phyloP scores from a whole-genome alignment of 1,140 invertebrate genomes.

The Lepidurus apus region DNA sequence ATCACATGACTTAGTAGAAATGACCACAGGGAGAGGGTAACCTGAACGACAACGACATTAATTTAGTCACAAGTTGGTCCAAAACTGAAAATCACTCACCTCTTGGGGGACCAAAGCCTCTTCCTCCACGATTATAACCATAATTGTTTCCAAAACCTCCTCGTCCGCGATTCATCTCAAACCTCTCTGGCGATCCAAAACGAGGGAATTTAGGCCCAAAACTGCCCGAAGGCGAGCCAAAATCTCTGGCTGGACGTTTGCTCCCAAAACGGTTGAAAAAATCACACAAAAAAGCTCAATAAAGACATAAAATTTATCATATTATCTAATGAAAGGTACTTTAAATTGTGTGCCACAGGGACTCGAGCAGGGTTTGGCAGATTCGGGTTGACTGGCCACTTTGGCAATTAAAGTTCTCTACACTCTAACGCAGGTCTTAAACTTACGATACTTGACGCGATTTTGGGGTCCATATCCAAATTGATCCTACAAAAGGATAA shows the following conservation, averaged over 20 bases:
- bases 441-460: conserved; percentile 73
- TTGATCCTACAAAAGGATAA: conserved; percentile 60
- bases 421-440: conserved; percentile 75
- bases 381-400: conserved; percentile 69
- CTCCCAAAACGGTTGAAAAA: neutral
- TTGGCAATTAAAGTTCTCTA: conserved; percentile 81
- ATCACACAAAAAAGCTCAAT: neutral
- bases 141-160: neutral
- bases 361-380: conserved; percentile 31
- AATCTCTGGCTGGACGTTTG: neutral
- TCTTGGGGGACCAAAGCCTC: neutral
- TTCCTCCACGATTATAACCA: neutral
- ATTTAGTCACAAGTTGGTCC: neutral
- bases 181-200: neutral
- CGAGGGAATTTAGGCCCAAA: neutral
- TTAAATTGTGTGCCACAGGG: neutral
- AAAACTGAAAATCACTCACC: neutral
- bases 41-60: neutral
- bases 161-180: neutral
- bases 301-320: neutral
- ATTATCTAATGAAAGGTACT: neutral
- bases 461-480: conserved; percentile 70
- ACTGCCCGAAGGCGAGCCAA: neutral
- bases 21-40: neutral
- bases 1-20: neutral